A percentile compares a stretch with the other conserved stretches of the same genome.
These are phyloP conservation scores for Eclectus roratus DNA, from an alignment of 2,113 vertebrate genomes.

Conservation along the genomic window DNA sequence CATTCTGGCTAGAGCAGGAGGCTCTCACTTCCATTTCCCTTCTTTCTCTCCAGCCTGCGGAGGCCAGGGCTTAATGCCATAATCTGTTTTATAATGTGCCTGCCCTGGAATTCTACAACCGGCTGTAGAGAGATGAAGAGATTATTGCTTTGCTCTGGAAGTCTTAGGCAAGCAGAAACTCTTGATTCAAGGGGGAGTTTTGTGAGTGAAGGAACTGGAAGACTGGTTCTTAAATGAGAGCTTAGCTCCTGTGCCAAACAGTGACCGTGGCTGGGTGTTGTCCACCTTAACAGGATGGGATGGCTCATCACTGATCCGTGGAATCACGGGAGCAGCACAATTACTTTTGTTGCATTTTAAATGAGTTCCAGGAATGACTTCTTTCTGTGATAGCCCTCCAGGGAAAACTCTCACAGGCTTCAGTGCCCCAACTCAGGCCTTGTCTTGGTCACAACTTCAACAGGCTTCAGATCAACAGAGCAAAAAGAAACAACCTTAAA, in stretches of 20 bases:
- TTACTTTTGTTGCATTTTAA: not conserved
- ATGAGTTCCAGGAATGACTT: not conserved
- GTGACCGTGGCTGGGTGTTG: not conserved
- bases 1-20: not conserved
- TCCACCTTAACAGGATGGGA: not conserved
- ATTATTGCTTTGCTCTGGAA: not conserved
- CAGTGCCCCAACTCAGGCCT: not conserved
- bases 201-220: not conserved
- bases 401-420: slow-evolving; percentile 24
- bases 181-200: not conserved
- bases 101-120: not conserved
- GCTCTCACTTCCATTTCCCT: not conserved
- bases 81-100: not conserved
- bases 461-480: slow-evolving; percentile 35
- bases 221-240: not conserved
- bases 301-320: not conserved
- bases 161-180: not conserved
- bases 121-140: not conserved
- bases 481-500: not conserved
- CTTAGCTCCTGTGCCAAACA: not conserved
- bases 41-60: not conserved
- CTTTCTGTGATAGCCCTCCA: not conserved
- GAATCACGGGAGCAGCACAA: not conserved
- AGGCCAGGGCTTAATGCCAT: not conserved
- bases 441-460: not conserved